These are phyloP conservation scores for Propithecus deckenii DNA, from an alignment of 2,797 vertebrate species.

Conservation along the genomic window DNA sequence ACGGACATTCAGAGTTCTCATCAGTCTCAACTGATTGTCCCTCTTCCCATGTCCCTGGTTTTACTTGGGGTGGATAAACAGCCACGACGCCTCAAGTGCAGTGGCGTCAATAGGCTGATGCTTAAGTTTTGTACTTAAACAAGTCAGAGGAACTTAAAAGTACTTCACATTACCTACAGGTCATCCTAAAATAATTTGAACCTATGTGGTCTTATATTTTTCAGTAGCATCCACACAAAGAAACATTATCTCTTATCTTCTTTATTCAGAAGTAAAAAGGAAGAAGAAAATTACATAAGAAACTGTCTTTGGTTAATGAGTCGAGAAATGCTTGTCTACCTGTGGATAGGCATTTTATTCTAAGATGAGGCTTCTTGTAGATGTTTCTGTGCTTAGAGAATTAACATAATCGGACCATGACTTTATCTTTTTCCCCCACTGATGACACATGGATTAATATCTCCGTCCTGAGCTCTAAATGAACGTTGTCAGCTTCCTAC, in stretches of 20 bases:
- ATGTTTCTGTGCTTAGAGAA: constrained; percentile 35
- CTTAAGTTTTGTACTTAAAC: neutral
- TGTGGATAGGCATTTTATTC: constrained; percentile 37
- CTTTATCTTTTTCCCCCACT: neutral
- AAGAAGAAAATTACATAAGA: neutral
- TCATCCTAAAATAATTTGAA: neutral
- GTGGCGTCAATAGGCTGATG: neutral
- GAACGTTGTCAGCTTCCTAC: neutral
- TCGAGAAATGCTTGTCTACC: constrained; percentile 22
- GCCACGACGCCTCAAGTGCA: rapidly evolving
- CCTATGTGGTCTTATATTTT: neutral
- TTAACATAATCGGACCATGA: constrained; percentile 40
- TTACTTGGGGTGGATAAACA: neutral
- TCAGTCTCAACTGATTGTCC: rapidly evolving
- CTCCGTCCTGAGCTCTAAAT: neutral
- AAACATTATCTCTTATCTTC: neutral
- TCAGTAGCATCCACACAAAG: neutral
- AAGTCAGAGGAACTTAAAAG: neutral
- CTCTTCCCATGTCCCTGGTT: rapidly evolving
- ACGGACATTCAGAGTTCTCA: neutral
- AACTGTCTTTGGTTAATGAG: constrained; percentile 25
- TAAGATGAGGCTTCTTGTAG: neutral
- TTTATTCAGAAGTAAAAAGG: neutral
- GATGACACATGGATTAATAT: neutral
- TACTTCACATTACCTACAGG: neutral